These are phyloP conservation scores for Tricholaema leucomelas DNA, from an alignment of 2,113 vertebrate species.

Conservation along the genomic window DNA sequence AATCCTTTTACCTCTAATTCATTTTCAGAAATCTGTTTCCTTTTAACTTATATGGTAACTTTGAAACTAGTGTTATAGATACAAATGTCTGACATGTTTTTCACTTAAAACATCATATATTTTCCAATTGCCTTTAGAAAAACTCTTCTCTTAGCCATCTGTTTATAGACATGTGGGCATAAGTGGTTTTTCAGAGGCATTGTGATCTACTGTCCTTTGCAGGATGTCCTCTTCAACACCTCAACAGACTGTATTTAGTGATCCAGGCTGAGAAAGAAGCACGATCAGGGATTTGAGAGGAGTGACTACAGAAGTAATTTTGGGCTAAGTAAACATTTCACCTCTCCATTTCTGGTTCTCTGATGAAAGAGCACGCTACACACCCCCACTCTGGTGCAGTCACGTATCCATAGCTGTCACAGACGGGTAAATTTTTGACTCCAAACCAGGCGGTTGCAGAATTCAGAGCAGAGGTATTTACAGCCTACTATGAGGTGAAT, in stretches of 20 bases:
- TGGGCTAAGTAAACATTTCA: not conserved
- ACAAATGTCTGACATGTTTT: not conserved
- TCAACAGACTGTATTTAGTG: not conserved
- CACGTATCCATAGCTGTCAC: not conserved
- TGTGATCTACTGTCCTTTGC: not conserved
- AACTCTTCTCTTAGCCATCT: not conserved
- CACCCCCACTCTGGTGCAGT: not conserved
- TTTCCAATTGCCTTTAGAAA: not conserved
- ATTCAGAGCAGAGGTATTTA: not conserved
- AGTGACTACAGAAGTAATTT: not conserved
- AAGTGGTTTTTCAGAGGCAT: not conserved
- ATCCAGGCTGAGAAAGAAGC: rapidly evolving
- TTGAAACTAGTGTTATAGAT: not conserved
- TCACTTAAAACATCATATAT: not conserved
- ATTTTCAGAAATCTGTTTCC: conserved; percentile 45
- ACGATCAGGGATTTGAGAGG: not conserved
- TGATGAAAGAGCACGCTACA: not conserved
- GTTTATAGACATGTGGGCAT: rapidly evolving
- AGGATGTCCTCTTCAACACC: not conserved
- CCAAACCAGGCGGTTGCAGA: not conserved
- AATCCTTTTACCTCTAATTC: conserved; percentile 46
- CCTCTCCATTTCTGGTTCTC: not conserved
- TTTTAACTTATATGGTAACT: not conserved
- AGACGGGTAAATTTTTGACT: not conserved
- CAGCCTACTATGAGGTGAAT: rapidly evolving